Evolutionary conservation across 2,113 vertebrate genomes (phyloP).

Genomic region (Antennarius striatus): DNA sequence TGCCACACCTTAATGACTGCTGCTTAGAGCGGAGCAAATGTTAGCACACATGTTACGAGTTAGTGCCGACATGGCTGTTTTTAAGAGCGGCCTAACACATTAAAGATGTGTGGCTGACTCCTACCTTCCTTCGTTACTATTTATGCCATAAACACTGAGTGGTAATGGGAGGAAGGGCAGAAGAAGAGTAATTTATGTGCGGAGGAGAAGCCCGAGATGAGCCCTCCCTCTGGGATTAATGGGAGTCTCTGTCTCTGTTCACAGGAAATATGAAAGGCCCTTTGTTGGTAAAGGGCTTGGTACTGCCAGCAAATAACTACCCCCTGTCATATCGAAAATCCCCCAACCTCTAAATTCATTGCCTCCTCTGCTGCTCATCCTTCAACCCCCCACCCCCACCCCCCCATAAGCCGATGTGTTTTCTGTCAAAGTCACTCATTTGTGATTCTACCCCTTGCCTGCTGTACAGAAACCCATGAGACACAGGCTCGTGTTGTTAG

Average conservation of each 20-base stretch:
- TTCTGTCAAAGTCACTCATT: constrained; percentile 75
- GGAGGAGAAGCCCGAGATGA: constrained; percentile 72
- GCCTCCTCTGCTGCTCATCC: constrained; percentile 70
- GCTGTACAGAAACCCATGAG: constrained; percentile 61
- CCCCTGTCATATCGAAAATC: constrained; percentile 76
- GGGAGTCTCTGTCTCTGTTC: constrained; percentile 77
- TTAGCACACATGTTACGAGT: constrained; percentile 76
- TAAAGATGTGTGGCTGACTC: constrained; percentile 69
- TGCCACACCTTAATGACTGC: constrained; percentile 49
- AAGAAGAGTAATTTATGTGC: constrained; percentile 77
- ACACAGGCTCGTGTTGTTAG: constrained; percentile 60
- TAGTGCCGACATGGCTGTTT: constrained; percentile 69
- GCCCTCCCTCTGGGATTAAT: constrained; percentile 75
- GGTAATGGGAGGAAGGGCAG: constrained; percentile 70
- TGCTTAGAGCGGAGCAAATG: constrained; percentile 75
- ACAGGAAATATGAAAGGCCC: constrained; percentile 79
- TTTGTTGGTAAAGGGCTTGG: constrained; percentile 76
- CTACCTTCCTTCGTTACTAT: constrained; percentile 57
- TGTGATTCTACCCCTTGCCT: constrained; percentile 63
- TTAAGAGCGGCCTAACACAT: constrained; percentile 72
- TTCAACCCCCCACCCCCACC: constrained; percentile 30
- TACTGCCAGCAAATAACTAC: constrained; percentile 77
- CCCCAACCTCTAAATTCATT: constrained; percentile 76
- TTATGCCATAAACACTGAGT: constrained; percentile 65
- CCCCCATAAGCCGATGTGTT: constrained; percentile 63